Conservation (phyloP, 1,140 invertebrate species). For the Oryctes rhinoceros region DNA sequence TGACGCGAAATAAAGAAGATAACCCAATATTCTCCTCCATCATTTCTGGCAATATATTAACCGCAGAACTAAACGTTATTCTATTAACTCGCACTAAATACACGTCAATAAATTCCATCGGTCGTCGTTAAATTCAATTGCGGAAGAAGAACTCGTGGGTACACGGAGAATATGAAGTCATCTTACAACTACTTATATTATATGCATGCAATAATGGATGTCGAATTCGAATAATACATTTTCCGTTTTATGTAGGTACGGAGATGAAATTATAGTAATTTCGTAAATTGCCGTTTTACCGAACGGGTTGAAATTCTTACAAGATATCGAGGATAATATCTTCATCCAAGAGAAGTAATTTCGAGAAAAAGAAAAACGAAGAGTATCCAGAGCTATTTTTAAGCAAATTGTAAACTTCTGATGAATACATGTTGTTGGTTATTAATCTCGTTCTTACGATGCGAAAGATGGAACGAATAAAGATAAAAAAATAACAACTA, state of each 20-base stretch:
- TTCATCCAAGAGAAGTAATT: background rate
- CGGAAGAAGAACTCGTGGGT: background rate
- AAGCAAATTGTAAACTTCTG: background rate
- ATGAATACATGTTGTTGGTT: too few species aligned
- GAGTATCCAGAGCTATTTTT: background rate
- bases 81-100: background rate
- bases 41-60: conserved; percentile 25
- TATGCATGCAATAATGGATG: background rate
- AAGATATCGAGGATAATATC: conserved; percentile 12
- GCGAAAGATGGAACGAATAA: too few species aligned
- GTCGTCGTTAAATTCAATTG: conserved; percentile 15
- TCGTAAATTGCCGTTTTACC: conserved; percentile 20
- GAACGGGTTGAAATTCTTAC: background rate
- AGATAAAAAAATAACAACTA: too few species aligned
- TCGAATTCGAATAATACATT: conserved; percentile 16
- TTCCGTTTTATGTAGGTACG: background rate
- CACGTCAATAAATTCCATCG: background rate
- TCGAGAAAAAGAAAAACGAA: background rate
- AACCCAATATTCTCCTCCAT: background rate
- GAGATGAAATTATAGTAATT: conserved; percentile 24
- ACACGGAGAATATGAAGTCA: background rate
- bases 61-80: background rate
- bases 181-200: background rate
- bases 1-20: background rate
- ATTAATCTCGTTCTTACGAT: too few species aligned